phyloP scores from a whole-genome alignment of 1,140 invertebrate genomes.

The Neodiprion virginianus region DNA sequence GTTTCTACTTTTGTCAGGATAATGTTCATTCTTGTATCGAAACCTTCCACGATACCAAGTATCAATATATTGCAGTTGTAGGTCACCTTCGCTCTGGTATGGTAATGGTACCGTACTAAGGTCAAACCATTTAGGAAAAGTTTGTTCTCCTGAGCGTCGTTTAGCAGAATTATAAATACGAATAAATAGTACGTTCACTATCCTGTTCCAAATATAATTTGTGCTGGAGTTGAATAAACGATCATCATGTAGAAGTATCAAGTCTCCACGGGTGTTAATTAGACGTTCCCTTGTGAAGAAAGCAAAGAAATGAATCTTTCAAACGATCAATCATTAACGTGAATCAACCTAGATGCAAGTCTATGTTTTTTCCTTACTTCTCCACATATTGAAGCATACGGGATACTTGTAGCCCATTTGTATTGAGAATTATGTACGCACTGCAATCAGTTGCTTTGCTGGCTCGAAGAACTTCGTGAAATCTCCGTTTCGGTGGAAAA shows the following conservation, averaged over 20 bases:
- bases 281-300: conserved; percentile 67
- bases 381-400: conserved; percentile 74
- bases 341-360: conserved; percentile 9
- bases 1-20: conserved; percentile 68
- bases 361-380: conserved; percentile 55
- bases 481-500: conserved; percentile 64
- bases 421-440: conserved; percentile 74
- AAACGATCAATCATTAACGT: conserved; percentile 13
- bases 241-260: conserved; percentile 72
- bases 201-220: conserved; percentile 78
- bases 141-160: conserved; percentile 42
- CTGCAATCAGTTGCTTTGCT: conserved; percentile 72
- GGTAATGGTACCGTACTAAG: conserved; percentile 77
- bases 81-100: conserved; percentile 52
- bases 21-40: conserved; percentile 63
- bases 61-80: conserved; percentile 66
- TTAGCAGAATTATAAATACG: conserved; percentile 59
- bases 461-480: conserved; percentile 63
- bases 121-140: conserved; percentile 64
- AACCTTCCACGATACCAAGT: conserved; percentile 70
- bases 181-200: conserved; percentile 78
- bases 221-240: conserved; percentile 70
- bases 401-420: conserved; percentile 72
- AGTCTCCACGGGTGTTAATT: conserved; percentile 73
- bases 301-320: conserved; percentile 18